Evolutionary conservation across 1,140 invertebrate species (phyloP).

Genomic region (Centruroides vittatus): DNA sequence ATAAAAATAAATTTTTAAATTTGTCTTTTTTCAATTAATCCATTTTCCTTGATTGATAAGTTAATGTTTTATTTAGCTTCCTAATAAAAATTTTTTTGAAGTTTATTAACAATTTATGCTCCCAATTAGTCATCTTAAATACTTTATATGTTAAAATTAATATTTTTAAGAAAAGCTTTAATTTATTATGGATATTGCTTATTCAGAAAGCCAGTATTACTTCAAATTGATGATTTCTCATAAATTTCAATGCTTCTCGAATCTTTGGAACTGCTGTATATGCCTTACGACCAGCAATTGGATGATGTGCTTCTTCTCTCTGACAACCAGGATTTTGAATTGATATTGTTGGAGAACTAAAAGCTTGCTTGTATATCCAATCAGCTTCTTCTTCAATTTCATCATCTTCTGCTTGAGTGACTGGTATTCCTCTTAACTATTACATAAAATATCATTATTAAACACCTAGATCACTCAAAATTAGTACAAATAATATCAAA

Average conservation of each 20-base stretch:
- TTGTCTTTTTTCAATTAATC: no score
- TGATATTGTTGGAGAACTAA: slow-evolving; percentile 65
- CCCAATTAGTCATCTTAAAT: no score
- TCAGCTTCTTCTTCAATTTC: slow-evolving; percentile 89
- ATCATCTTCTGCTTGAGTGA: slow-evolving; percentile 55
- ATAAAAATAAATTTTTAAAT: no score
- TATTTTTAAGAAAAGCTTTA: no score
- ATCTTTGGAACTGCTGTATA: slow-evolving; percentile 71
- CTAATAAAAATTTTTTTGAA: no score
- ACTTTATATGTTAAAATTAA: no score
- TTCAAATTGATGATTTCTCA: slow-evolving; percentile 86
- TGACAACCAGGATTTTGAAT: slow-evolving; percentile 35
- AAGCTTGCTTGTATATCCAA: slow-evolving; percentile 94
- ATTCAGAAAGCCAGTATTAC: slow-evolving; percentile 7
- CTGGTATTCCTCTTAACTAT: slow-evolving; percentile 75
- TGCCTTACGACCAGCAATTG: slow-evolving; percentile 22
- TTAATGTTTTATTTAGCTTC: no score
- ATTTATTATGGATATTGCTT: slow-evolving; percentile 8
- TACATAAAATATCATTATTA: slow-evolving; percentile 31
- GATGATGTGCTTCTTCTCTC: slow-evolving; percentile 15
- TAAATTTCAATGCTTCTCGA: slow-evolving; percentile 85
- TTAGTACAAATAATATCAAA: not conserved
- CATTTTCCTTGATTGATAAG: no score
- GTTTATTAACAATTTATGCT: no score
- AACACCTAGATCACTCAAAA: no score